Evolutionary conservation across 2,888 invertebrate species (phyloP).

Genomic region (Phortica magna): DNA sequence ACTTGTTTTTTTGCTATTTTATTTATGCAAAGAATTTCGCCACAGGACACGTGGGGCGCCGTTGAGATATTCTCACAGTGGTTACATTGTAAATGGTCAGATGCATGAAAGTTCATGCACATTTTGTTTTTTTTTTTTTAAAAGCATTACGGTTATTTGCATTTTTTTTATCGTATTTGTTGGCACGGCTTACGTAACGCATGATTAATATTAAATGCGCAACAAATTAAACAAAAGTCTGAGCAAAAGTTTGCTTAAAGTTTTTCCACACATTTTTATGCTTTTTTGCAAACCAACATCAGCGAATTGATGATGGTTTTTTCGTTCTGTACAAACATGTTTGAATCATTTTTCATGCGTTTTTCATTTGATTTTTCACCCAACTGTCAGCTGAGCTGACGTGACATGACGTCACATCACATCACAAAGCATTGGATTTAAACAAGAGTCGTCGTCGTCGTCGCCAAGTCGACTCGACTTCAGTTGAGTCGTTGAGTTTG

Average conservation of each 20-base stretch:
- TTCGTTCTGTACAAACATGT: neutral
- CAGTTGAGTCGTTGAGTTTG: neutral
- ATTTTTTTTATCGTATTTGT: neutral
- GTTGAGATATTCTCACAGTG: constrained; percentile 7
- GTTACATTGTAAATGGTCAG: constrained; percentile 17
- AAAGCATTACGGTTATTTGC: neutral
- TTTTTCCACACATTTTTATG: neutral
- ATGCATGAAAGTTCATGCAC: neutral
- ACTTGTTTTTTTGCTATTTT: neutral
- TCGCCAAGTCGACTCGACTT: neutral
- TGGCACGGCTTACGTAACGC: constrained; percentile 62
- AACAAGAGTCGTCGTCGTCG: constrained; percentile 30
- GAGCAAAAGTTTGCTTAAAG: constrained; percentile 14
- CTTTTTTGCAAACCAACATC: too few species aligned
- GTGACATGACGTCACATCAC: constrained; percentile 65
- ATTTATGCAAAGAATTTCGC: constrained; percentile 13
- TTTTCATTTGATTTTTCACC: constrained; percentile 70
- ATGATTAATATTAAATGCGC: constrained; percentile 69
- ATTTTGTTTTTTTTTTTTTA: neutral
- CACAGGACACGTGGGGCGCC: constrained; percentile 21
- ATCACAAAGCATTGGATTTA: neutral
- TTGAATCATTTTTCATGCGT: constrained; percentile 38
- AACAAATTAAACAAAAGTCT: neutral
- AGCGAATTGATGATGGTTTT: too few species aligned
- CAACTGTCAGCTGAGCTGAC: constrained; percentile 62